Percentiles rank a stretch among this genome's conserved stretches.
These are phyloP conservation scores for Orthosia cruda DNA, from an alignment of 2,888 invertebrate genomes.

Conservation along the genomic window DNA sequence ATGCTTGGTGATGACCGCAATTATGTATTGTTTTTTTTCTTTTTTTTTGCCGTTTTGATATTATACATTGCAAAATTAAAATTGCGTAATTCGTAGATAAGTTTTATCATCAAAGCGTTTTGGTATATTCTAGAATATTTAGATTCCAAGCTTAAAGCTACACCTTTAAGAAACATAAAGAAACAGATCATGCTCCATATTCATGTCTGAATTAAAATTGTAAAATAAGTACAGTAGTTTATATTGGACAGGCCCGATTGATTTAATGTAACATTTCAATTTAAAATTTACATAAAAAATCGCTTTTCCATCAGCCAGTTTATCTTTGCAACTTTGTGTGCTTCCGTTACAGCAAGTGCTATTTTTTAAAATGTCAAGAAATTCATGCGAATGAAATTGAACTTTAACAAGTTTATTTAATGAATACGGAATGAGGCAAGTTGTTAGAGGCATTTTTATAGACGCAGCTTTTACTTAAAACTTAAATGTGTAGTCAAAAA, in stretches of 20 bases:
- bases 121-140: background rate
- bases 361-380: constrained; percentile 14
- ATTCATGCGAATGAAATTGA: background rate
- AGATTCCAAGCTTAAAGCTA: background rate
- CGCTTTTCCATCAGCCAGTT: constrained; percentile 23
- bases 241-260: constrained; percentile 41
- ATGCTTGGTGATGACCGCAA: background rate
- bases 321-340: constrained; percentile 9
- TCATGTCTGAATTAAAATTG: constrained; percentile 42
- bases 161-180: constrained; percentile 3
- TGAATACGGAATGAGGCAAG: too few species aligned
- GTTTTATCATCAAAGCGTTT: too few species aligned
- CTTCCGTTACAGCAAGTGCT: constrained; percentile 20
- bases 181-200: constrained; percentile 33
- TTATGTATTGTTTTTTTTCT: background rate
- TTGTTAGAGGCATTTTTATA: too few species aligned
- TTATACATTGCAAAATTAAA: background rate
- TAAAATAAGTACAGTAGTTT: constrained; percentile 36
- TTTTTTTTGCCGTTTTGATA: background rate
- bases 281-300: constrained; percentile 44
- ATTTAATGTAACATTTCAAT: constrained; percentile 61
- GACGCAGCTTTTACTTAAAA: background rate
- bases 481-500: background rate
- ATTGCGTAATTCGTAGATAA: background rate
- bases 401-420: too few species aligned